These are phyloP conservation scores for Antennarius striatus DNA, from an alignment of 2,113 vertebrate species.

Conservation along the genomic window DNA sequence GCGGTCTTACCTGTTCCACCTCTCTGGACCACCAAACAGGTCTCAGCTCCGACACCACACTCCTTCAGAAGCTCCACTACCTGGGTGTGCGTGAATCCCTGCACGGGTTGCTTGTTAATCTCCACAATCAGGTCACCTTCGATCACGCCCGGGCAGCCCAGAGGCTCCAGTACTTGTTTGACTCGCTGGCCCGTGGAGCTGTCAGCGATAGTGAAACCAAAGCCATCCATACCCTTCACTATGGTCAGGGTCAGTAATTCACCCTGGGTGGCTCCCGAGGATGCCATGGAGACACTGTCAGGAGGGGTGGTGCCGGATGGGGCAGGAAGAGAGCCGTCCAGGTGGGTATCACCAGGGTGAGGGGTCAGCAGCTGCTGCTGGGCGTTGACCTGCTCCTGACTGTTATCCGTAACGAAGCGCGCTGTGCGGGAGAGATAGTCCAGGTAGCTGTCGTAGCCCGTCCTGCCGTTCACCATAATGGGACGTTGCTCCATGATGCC, in stretches of 20 bases:
- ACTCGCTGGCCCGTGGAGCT: conserved; percentile 93
- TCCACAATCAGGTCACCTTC: conserved; percentile 98
- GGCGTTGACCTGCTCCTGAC: conserved; percentile 84
- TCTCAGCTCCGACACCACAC: conserved; percentile 90
- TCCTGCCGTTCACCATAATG: conserved; percentile 91
- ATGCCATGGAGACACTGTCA: conserved; percentile 95
- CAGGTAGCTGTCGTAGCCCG: conserved; percentile 96
- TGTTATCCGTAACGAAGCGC: conserved; percentile 80
- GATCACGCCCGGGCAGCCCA: conserved; percentile 94
- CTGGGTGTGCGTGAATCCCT: conserved; percentile 92
- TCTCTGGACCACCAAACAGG: conserved; percentile 93
- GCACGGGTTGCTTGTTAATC: conserved; percentile 96
- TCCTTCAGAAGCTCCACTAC: conserved; percentile 99
- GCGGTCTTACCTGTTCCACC: conserved; percentile 81
- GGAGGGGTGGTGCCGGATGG: conserved; percentile 78
- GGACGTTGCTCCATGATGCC: conserved; percentile 95
- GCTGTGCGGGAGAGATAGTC: conserved; percentile 96
- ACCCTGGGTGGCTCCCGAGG: conserved; percentile 91
- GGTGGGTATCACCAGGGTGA: conserved; percentile 91
- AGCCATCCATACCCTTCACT: conserved; percentile 96
- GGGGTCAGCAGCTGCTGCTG: conserved; percentile 83
- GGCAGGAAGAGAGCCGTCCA: conserved; percentile 89
- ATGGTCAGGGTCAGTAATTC: conserved; percentile 96
- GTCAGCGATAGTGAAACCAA: conserved; percentile 98
- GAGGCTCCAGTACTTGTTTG: conserved; percentile 96